Conservation (phyloP, 1,140 invertebrate species). For the Patella vulgata region DNA sequence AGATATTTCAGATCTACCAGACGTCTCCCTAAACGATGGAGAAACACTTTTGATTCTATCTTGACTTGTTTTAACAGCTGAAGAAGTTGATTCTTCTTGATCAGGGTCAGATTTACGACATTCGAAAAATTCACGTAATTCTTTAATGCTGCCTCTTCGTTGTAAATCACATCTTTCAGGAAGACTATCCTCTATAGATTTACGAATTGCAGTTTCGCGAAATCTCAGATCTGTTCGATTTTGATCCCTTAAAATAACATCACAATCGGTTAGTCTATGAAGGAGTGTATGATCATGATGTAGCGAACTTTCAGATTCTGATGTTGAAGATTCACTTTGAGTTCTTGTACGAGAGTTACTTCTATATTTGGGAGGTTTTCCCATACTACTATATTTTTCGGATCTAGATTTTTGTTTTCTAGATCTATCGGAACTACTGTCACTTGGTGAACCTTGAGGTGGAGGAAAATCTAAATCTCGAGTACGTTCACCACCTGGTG, state of each 20-base stretch:
- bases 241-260: constrained; percentile 24
- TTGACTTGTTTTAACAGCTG: constrained; percentile 15
- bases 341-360: constrained; percentile 41
- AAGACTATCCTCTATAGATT: background rate
- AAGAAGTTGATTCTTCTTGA: constrained; percentile 24
- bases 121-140: constrained; percentile 56
- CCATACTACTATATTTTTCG: constrained; percentile 15
- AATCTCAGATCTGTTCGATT: constrained; percentile 18
- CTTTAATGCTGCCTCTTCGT: constrained; percentile 58
- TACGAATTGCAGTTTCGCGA: constrained; percentile 20
- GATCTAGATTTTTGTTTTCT: constrained; percentile 15
- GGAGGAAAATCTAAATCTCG: no score
- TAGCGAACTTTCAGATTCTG: constrained; percentile 42
- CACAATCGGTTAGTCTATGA: constrained; percentile 17
- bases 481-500: background rate
- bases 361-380: constrained; percentile 47
- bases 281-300: constrained; percentile 21
- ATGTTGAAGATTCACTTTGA: constrained; percentile 56
- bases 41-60: constrained; percentile 12
- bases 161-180: constrained; percentile 18
- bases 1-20: constrained; percentile 17
- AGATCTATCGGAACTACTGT: no score
- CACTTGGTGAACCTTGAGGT: no score
- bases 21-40: constrained; percentile 9
- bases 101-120: constrained; percentile 30